phyloP scores from a whole-genome alignment of 2,113 vertebrate genomes.

The Rhegmatorhina hoffmannsi region DNA sequence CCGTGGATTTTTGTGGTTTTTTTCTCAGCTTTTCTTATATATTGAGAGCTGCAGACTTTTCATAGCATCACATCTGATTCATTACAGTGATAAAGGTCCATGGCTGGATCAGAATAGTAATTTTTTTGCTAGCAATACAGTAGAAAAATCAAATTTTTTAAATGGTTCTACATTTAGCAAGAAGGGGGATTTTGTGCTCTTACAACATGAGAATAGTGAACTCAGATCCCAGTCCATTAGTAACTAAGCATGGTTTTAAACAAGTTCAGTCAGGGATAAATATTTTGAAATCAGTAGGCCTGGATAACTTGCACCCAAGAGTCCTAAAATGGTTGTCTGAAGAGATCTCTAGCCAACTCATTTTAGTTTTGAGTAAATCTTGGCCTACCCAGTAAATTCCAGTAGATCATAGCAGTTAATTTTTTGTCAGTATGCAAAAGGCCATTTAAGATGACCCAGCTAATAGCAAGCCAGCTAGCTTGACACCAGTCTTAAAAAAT shows the following conservation, averaged over 20 bases:
- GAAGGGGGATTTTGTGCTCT: neutral
- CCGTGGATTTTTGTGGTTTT: rapidly evolving
- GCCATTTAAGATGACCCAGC: neutral
- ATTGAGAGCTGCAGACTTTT: neutral
- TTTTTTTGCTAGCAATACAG: neutral
- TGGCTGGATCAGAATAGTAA: neutral
- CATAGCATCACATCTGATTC: neutral
- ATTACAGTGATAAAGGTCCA: neutral
- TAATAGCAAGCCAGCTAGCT: neutral
- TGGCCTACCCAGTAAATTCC: slow-evolving; percentile 5
- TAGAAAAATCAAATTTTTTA: neutral
- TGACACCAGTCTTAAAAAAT: neutral
- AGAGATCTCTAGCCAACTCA: neutral
- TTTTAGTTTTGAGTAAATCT: slow-evolving; percentile 19
- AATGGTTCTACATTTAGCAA: neutral
- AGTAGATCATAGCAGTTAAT: neutral
- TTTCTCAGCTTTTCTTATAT: neutral
- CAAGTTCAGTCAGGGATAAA: slow-evolving; percentile 22
- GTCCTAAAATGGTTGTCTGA: slow-evolving; percentile 23
- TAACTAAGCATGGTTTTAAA: slow-evolving; percentile 25
- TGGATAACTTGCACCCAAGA: neutral
- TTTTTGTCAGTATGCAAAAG: neutral
- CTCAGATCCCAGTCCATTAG: neutral
- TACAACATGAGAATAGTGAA: neutral
- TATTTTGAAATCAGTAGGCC: neutral